Conservation (phyloP, 1,140 invertebrate genomes). For the Euwallacea similis region DNA sequence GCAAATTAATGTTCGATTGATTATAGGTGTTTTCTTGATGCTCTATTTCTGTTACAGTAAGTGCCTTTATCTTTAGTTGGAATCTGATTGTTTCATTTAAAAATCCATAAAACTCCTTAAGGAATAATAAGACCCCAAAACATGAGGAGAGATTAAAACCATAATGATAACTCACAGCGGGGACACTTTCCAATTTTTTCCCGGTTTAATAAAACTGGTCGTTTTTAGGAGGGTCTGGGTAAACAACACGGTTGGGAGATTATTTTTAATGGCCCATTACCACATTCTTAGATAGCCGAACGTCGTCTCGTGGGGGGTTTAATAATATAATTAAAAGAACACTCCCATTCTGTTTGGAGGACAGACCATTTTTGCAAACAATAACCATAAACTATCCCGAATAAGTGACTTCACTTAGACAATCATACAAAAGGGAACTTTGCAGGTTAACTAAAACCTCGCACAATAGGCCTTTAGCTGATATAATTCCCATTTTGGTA, state of each 20-base stretch:
- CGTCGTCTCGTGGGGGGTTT: background rate
- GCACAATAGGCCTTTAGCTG: background rate
- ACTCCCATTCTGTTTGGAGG: too few relatives aligned
- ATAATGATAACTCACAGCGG: constrained; percentile 15
- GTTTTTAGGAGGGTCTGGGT: constrained; percentile 1
- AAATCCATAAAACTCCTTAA: background rate
- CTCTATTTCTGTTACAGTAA: background rate
- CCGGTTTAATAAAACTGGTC: constrained; percentile 4
- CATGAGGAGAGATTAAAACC: background rate
- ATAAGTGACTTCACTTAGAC: background rate
- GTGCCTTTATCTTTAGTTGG: background rate
- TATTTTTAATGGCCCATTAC: constrained; percentile 1
- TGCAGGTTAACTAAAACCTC: background rate
- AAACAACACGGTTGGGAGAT: constrained; percentile 3
- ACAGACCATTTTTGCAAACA: background rate
- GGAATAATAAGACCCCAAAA: background rate
- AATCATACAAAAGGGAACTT: background rate
- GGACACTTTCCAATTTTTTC: constrained; percentile 12
- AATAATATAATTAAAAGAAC: background rate
- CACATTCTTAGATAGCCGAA: background rate
- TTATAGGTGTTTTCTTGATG: too few relatives aligned
- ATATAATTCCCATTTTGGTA: constrained; percentile 1
- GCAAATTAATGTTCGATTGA: constrained; percentile 23
- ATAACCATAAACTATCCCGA: background rate
- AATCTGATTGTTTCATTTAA: background rate